Percentiles rank a stretch among this genome's conserved stretches.
These are phyloP conservation scores for Brachionus asplanchnoidis DNA, from an alignment of 1,140 invertebrate genomes.

Conservation along the genomic window DNA sequence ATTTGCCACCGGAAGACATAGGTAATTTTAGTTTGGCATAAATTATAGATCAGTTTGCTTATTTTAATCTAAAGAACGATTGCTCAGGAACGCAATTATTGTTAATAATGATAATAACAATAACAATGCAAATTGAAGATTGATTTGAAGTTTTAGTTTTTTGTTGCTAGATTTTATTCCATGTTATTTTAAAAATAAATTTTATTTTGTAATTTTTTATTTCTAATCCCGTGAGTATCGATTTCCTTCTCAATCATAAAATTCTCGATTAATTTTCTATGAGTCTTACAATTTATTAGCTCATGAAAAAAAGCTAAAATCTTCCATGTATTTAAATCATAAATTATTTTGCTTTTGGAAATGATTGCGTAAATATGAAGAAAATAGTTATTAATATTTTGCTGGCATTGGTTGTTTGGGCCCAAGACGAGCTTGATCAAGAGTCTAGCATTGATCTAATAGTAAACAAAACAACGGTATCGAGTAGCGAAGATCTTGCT, in stretches of 20 bases:
- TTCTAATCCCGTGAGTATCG: not conserved
- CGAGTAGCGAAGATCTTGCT: not conserved
- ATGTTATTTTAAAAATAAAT: not conserved
- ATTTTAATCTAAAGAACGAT: not conserved
- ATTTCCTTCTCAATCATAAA: not conserved
- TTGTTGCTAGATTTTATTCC: not conserved
- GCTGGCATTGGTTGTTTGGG: not conserved
- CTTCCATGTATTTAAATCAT: not conserved
- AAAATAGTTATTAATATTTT: not conserved
- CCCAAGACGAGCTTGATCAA: not conserved
- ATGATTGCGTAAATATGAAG: not conserved
- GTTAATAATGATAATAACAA: conserved; percentile 34
- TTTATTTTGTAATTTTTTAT: conserved; percentile 7
- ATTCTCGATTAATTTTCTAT: not conserved
- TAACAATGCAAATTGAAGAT: not conserved
- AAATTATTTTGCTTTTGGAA: not conserved
- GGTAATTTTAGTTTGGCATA: conserved; percentile 3
- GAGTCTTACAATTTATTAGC: not conserved
- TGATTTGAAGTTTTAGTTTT: not conserved
- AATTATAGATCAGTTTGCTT: not conserved
- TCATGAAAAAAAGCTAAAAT: not conserved
- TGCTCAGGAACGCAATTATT: not conserved
- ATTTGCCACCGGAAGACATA: conserved; percentile 11
- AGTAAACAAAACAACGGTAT: not conserved
- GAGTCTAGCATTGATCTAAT: not conserved